Conservation (phyloP, 1,140 invertebrate species). For the Pseudomyrmex concolor region DNA sequence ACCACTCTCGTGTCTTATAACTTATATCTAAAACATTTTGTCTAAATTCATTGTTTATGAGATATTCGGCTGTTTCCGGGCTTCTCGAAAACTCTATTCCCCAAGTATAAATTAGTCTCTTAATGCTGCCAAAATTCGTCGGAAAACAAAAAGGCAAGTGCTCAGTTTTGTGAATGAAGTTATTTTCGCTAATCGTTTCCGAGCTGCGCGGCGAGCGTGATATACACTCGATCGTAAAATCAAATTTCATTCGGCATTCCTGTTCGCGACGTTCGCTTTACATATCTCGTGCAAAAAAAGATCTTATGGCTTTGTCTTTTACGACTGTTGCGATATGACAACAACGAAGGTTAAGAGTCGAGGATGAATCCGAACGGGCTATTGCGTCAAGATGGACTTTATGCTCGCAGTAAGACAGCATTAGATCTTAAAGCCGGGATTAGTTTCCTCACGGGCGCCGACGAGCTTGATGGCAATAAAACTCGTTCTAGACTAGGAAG, state of each 20-base stretch:
- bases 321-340: constrained; percentile 57
- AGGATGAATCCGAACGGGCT: constrained; percentile 63
- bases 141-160: constrained; percentile 40
- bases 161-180: constrained; percentile 68
- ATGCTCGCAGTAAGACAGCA: constrained; percentile 57
- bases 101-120: constrained; percentile 61
- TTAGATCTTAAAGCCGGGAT: constrained; percentile 67
- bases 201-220: constrained; percentile 57
- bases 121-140: constrained; percentile 61
- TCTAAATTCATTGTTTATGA: constrained; percentile 28
- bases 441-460: constrained; percentile 55
- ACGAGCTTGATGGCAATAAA: constrained; percentile 32
- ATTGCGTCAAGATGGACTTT: constrained; percentile 37
- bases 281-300: not conserved
- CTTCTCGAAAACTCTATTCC: constrained; percentile 66
- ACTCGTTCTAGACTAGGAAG: not conserved
- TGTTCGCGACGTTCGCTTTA: constrained; percentile 1
- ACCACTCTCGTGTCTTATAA: no score
- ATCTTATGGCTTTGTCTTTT: constrained; percentile 42
- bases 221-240: constrained; percentile 71
- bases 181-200: constrained; percentile 73
- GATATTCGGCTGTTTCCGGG: not conserved
- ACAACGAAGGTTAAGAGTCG: constrained; percentile 66
- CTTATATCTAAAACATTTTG: no score
- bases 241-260: constrained; percentile 64